Evolutionary conservation across 2,113 vertebrate species (phyloP), one percentile per base, ranked within the genome.

Genomic region (Vireo altiloquus): DNA sequence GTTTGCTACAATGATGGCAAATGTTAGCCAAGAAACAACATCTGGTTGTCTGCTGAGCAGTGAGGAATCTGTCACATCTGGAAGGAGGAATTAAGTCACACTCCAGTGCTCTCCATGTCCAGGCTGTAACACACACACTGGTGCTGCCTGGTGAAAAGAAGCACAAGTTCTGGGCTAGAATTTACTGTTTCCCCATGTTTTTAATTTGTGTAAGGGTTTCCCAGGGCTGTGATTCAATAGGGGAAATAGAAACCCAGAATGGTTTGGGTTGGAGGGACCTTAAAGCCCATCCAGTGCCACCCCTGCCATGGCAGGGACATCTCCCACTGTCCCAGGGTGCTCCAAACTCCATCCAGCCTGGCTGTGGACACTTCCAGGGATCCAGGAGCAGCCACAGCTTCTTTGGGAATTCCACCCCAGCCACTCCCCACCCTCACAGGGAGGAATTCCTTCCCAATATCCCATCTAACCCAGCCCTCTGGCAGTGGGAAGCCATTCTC

Each of bases 341-440:
- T 68, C 63, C 44, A 4, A 75, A 2, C 21, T n/a, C 61, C 5
- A 1, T 12, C 72, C 72, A 77, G 0, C 72, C 53, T 44, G 53
- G 23, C 54, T 39, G 46, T 40, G 84, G 85, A 0, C 40, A 54
- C 30, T 71, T 0, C 56, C 57, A 80, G 66, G 57, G 66, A 71
- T 64, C 37, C 82, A 76, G 66, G 31, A 57, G 47, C 74, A 87
- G 64, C 84, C 72, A 5, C 54, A 87, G 64, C 47, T 87, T 10
- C 84, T n/a, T 64, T 61, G 59, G 50, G 19, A 1, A 66, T 1
- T 2, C 35, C 1, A 1, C 49, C 0, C 6, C 70, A 75, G 42
- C 1, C 2, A 11, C 30, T 47, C 0, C 2, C 3, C 47, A 35
- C 40, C 9, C 49, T 79, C 9, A 0, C 13, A 71, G 20, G 8